phyloP scores from a whole-genome alignment of 2,888 invertebrate species.

The Nipponacmea schrenckii region DNA sequence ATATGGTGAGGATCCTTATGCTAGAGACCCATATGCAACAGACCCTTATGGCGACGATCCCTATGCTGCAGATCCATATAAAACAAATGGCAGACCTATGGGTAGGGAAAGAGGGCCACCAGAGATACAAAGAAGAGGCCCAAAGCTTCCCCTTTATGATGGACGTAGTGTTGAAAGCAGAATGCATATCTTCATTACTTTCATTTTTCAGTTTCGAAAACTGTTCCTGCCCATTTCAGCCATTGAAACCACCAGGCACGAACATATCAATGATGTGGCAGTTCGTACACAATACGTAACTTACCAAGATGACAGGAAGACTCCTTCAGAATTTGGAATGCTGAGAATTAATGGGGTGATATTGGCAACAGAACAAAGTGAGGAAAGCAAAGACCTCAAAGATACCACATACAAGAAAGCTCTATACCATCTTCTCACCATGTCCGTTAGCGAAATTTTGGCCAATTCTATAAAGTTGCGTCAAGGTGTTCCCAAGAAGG shows the following conservation, averaged over 20 bases:
- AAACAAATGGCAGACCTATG: background rate
- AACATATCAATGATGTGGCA: background rate
- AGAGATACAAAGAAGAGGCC: background rate
- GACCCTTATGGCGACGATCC: background rate
- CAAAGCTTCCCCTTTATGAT: background rate
- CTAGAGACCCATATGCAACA: background rate
- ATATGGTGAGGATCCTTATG: background rate
- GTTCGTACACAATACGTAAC: background rate
- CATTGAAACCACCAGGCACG: background rate
- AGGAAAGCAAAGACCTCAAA: background rate
- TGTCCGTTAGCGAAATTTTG: background rate
- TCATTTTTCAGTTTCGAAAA: background rate
- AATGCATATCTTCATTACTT: background rate
- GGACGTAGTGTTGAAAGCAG: background rate
- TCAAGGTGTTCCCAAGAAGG: background rate
- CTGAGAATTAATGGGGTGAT: background rate
- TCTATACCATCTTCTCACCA: background rate
- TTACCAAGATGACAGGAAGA: background rate
- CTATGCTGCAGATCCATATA: constrained; percentile 1
- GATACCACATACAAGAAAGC: background rate
- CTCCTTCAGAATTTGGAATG: background rate
- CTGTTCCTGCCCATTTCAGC: background rate
- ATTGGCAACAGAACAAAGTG: background rate
- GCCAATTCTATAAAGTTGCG: background rate
- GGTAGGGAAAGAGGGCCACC: background rate